Percentiles rank a stretch among this genome's conserved stretches.
Evolutionary conservation across 2,113 vertebrate genomes (phyloP).

Genomic region (Passer domesticus): DNA sequence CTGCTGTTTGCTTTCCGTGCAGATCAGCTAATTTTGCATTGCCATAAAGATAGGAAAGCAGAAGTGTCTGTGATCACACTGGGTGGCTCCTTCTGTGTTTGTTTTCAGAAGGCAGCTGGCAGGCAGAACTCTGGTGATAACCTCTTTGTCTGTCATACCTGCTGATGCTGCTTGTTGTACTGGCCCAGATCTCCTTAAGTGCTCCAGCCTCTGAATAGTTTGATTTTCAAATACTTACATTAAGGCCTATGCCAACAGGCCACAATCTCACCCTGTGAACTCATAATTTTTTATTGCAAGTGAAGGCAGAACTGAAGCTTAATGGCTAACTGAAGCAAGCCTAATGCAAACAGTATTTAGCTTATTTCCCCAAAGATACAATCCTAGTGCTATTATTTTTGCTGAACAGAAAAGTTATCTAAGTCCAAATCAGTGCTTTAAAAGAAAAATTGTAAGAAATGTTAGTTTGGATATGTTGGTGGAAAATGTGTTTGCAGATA

Average conservation of each 20-base stretch:
- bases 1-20: background rate
- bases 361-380: background rate
- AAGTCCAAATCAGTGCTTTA: background rate
- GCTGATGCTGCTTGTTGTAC: background rate
- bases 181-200: background rate
- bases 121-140: background rate
- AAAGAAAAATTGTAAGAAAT: background rate
- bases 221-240: background rate
- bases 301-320: background rate
- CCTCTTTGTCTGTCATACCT: background rate
- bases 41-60: background rate
- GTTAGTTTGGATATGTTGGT: background rate
- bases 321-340: background rate
- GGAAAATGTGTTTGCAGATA: background rate
- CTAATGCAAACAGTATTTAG: background rate
- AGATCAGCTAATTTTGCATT: background rate
- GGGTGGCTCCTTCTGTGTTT: background rate
- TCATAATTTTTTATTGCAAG: background rate
- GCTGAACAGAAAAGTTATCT: background rate
- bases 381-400: background rate
- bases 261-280: background rate
- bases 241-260: background rate
- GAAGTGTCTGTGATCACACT: background rate
- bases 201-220: background rate
- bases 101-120: background rate